phyloP scores from a whole-genome alignment of 1,140 invertebrate genomes.

The Globodera ellingtonae region DNA sequence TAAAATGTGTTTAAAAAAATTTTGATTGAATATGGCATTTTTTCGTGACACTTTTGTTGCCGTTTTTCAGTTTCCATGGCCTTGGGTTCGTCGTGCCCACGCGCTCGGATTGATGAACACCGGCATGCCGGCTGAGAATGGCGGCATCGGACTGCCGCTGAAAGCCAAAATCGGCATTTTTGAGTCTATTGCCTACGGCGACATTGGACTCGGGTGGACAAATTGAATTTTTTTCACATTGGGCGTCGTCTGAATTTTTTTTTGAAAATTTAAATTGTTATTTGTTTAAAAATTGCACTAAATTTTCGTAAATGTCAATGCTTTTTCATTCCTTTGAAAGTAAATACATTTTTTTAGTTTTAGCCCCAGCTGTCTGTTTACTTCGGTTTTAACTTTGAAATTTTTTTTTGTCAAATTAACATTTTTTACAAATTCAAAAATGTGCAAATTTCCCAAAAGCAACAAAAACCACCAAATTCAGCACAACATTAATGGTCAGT shows the following conservation, averaged over 20 bases:
- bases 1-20: too few species aligned
- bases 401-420: not conserved
- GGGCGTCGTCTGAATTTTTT: too few species aligned
- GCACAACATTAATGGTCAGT: conserved; percentile 30
- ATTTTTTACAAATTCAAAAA: too few species aligned
- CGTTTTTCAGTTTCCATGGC: conserved; percentile 79
- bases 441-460: too few species aligned
- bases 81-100: conserved; percentile 90
- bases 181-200: conserved; percentile 27
- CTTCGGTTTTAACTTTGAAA: not conserved
- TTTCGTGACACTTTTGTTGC: too few species aligned
- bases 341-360: too few species aligned
- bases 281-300: too few species aligned
- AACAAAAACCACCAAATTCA: not conserved
- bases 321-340: too few species aligned
- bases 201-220: conserved; percentile 1
- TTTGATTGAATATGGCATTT: too few species aligned
- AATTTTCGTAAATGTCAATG: too few species aligned
- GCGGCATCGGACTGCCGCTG: conserved; percentile 21
- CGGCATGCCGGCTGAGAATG: conserved; percentile 76
- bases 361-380: not conserved
- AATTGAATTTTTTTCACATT: not conserved
- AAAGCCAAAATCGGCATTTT: conserved; percentile 17
- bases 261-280: too few species aligned
- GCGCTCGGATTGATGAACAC: conserved; percentile 83